Evolutionary conservation across 2,113 vertebrate species (phyloP), one percentile per base, ranked within the genome.

Genomic region (Silurus asotus): DNA sequence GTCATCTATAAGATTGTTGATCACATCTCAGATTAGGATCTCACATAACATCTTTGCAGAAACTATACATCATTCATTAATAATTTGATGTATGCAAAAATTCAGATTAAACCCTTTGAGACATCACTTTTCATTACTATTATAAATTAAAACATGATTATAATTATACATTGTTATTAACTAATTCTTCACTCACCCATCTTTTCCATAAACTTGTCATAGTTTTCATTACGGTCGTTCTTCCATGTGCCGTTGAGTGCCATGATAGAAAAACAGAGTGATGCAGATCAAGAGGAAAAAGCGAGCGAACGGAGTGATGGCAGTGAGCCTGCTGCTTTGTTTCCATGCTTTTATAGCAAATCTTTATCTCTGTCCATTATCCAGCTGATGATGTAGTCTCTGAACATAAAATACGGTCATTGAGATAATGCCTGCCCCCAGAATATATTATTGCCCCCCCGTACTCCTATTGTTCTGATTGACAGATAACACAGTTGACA

Each of bases 191-290:
- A 76, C 96, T 96, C 94, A 99, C 98, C 98, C 97, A 98, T 95
- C 14, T 93, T 55, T 84, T 98, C 97, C 98, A 99, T 97, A 91
- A 99, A 97, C 86, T 97, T 97, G 13, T 98, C 98, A 86, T 98
- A 99, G 94, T 99, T 97, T 0, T 97, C 97, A 84, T 10, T 99
- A 81, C 90, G 95, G 62, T 97, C 95, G 1, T 95, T 37, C 91
- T 98, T 99, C 98, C 98, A 99, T 37, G 81, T 92, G 9, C 97
- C 97, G 0, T 97, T 88, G 80, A 96, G 96, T 0, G 96, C 92
- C 97, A 98, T 99, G 93, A 65, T 85, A 8, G 23, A 74, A 79
- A 49, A 1, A 23, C 14, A 78, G 49, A 72, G 17, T 23, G 53
- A 25, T 25, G 19, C 37, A n/a, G 55, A 72, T 25, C 48, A 25